Base-by-base conservation (phyloP, 2,888 invertebrate species). In the Cordilura impudica region DNA sequence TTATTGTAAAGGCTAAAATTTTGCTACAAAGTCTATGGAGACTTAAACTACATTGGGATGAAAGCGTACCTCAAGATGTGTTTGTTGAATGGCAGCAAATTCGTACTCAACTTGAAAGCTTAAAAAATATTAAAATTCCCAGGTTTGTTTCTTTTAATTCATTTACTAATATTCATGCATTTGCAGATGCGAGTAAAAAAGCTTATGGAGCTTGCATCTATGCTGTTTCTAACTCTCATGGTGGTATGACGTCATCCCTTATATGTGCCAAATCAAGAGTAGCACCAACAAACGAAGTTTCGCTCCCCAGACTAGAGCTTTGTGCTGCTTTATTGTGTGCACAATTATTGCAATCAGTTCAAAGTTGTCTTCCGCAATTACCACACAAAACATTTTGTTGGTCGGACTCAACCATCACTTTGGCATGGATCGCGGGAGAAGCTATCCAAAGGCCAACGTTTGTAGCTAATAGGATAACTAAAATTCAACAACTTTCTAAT, bases 41-140 rank as follows among this genome's bases (percentile, higher is more conserved):
- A 6, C 31, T 73, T 8, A 81, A 78, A 18, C 31, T 80, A 4
- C 31, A 73, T 2, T 80, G 78, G 76, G 69, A 76, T 49, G 80
- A 76, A 54, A 69, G 47, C 10, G 49, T 76, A 2, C 69, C 72
- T 4, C 58, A 72, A 49, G 45, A 71, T 21, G n/a, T 79, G 0
- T 29, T 43, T n/a, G 47, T 31, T 10, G 16, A 71, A 29, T 61
- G 45, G 67, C 23, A 53, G 7, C 23, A 61, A 31, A 54, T 72
- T 18, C 23, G 26, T n/a, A 10, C 10, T 10, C 31, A 66, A 16
- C 16, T 71, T 5, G 19, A 12, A 5, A 1, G 26, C 1, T 53
- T 72, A 3, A 10, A 16, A 8, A 19, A 77, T 16, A 31, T 75
- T n/a, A 18, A 61, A 54, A 35, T 71, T 10, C 56, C 71, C 26